phyloP scores from a whole-genome alignment of 2,797 vertebrate genomes.

The Tokudaia muenninki region DNA sequence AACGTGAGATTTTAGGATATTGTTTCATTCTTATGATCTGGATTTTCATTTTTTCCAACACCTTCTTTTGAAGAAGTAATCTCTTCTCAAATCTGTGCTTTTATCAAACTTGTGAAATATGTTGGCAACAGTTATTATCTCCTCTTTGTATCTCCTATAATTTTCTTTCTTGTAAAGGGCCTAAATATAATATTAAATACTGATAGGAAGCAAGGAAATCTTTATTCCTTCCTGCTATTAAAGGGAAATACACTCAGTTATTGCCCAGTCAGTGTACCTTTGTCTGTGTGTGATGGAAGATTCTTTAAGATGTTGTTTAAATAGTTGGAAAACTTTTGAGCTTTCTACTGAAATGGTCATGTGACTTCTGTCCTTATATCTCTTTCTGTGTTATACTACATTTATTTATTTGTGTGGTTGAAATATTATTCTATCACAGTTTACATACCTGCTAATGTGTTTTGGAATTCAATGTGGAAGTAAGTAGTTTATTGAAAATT shows the following conservation, averaged over 20 bases:
- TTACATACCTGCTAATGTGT: neutral
- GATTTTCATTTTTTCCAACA: neutral
- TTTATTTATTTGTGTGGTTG: neutral
- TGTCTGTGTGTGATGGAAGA: neutral
- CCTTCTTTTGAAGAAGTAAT: neutral
- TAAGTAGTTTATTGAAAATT: neutral
- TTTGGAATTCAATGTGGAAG: neutral
- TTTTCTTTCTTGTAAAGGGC: neutral
- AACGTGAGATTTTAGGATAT: neutral
- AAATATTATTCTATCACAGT: neutral
- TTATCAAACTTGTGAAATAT: neutral
- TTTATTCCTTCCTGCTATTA: neutral
- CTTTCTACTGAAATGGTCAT: neutral
- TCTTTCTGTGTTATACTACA: neutral
- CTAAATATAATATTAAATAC: neutral
- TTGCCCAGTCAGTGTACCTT: fast-evolving
- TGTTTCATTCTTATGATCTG: neutral
- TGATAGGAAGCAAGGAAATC: neutral
- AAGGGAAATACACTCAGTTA: neutral
- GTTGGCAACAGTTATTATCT: neutral
- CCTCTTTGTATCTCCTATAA: neutral
- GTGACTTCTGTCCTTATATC: neutral
- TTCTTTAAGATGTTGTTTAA: neutral
- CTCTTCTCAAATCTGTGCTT: neutral
- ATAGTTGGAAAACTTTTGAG: neutral